These are phyloP conservation scores for Ophion obscuratus DNA, from an alignment of 2,888 invertebrate genomes.

Conservation along the genomic window DNA sequence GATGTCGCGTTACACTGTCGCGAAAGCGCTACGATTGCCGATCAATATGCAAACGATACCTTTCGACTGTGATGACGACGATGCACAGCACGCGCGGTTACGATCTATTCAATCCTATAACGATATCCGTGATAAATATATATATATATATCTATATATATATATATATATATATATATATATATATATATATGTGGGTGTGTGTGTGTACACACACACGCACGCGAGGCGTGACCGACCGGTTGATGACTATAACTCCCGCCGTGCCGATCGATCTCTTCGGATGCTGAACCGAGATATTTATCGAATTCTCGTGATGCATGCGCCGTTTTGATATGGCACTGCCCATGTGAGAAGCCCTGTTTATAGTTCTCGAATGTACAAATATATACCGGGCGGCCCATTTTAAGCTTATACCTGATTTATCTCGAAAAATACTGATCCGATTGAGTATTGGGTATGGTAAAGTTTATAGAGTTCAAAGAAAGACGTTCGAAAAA, in stretches of 20 bases:
- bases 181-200: too few species aligned
- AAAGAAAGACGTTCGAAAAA: too few species aligned
- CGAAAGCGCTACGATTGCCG: background rate
- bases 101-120: background rate
- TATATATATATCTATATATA: too few species aligned
- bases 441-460: too few species aligned
- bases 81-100: too few species aligned
- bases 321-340: conserved; percentile 45
- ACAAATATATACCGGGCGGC: background rate
- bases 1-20: background rate
- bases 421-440: too few species aligned
- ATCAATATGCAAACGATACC: background rate
- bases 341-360: conserved; percentile 11
- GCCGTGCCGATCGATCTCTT: conserved; percentile 53
- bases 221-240: conserved; percentile 56
- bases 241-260: conserved; percentile 47
- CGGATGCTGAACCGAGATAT: conserved; percentile 47
- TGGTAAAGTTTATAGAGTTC: too few species aligned
- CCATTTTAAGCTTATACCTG: too few species aligned
- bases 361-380: conserved; percentile 6
- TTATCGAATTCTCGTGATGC: conserved; percentile 57
- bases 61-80: too few species aligned
- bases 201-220: too few species aligned
- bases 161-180: too few species aligned
- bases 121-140: conserved; percentile 9